Evolutionary conservation across 92 coral and sea anemone species (phyloP).

Genomic region (Parazoanthus atlanticus): DNA sequence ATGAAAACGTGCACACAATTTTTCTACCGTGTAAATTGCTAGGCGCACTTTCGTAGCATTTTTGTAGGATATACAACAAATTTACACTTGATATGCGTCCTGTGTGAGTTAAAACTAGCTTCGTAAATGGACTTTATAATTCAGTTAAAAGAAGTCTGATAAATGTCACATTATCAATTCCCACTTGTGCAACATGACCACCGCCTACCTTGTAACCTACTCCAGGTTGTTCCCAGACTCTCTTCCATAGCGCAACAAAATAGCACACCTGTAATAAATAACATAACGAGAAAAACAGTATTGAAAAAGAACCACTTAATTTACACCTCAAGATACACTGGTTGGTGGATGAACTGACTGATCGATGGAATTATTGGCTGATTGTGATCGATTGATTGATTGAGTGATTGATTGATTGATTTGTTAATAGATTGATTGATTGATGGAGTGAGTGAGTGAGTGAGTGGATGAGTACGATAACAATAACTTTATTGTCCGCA

Average conservation of each 20-base stretch:
- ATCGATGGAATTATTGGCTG: background rate
- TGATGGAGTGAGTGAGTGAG: background rate
- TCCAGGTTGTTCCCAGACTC: conserved; percentile 11
- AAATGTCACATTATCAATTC: too few species aligned
- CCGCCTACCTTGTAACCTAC: conserved; percentile 24
- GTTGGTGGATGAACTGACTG: background rate
- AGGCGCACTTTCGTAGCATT: too few species aligned
- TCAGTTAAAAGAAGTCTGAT: too few species aligned
- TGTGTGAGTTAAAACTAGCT: too few species aligned
- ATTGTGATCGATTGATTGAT: background rate
- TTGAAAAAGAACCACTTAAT: background rate
- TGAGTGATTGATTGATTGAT: background rate
- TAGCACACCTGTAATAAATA: background rate
- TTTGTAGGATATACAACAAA: too few species aligned
- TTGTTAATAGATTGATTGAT: background rate
- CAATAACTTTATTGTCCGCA: too few species aligned
- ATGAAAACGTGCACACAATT: too few species aligned
- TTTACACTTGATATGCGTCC: too few species aligned
- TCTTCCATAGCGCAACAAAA: conserved; percentile 16
- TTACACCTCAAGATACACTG: background rate
- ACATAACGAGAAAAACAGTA: background rate
- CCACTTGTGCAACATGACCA: too few species aligned
- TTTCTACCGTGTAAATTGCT: too few species aligned
- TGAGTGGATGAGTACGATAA: background rate
- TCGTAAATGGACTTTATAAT: too few species aligned